phyloP scores from a whole-genome alignment of 2,888 invertebrate genomes.

The Drosophila picticornis region DNA sequence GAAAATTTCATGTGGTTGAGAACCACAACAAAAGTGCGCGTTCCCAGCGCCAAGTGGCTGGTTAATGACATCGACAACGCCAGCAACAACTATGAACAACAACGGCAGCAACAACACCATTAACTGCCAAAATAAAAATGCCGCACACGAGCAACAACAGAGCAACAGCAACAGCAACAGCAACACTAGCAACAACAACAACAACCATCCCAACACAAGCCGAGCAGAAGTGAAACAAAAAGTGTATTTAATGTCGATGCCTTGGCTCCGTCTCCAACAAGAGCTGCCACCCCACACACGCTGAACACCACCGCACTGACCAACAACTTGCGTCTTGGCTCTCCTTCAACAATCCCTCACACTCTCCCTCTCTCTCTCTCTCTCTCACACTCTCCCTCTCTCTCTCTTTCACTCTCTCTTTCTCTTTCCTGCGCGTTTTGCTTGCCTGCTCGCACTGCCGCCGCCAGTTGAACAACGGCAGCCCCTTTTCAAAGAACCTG shows the following conservation, averaged over 20 bases:
- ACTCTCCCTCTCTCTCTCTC: neutral
- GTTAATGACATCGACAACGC: constrained; percentile 70
- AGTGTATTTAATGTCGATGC: constrained; percentile 62
- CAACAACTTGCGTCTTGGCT: neutral
- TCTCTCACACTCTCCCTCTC: neutral
- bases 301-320: neutral
- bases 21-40: constrained; percentile 59
- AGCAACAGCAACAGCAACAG: constrained; percentile 27
- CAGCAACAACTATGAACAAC: constrained; percentile 28
- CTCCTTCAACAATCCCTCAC: neutral
- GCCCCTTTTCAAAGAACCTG: constrained; percentile 51
- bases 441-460: constrained; percentile 32
- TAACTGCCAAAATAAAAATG: constrained; percentile 24
- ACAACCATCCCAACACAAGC: constrained; percentile 20
- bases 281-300: constrained; percentile 17
- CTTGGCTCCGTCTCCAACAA: constrained; percentile 30
- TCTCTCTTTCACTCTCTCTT: neutral
- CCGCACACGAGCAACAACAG: constrained; percentile 41
- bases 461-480: constrained; percentile 3
- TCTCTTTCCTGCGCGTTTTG: constrained; percentile 43
- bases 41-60: constrained; percentile 69
- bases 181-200: constrained; percentile 36
- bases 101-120: constrained; percentile 16
- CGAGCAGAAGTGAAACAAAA: constrained; percentile 65
- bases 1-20: constrained; percentile 27